These are phyloP conservation scores for Drosophila ochracea DNA, from an alignment of 2,888 invertebrate species.

Conservation along the genomic window DNA sequence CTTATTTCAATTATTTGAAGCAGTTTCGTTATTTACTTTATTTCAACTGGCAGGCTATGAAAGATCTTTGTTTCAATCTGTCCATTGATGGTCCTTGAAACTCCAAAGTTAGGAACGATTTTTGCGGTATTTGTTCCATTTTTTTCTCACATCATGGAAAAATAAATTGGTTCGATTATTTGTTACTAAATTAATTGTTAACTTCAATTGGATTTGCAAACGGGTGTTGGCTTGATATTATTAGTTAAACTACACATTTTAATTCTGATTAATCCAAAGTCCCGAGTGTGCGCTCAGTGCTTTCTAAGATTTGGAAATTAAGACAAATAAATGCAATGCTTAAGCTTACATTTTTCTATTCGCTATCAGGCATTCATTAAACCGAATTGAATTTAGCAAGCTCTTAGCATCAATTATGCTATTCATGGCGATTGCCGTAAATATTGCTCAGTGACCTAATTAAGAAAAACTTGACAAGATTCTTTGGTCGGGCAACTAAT, in stretches of 20 bases:
- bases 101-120: neutral
- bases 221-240: neutral
- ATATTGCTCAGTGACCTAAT: conserved; percentile 35
- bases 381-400: neutral
- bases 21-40: neutral
- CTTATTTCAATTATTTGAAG: neutral
- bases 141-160: neutral
- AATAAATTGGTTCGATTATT: no score
- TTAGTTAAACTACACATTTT: neutral
- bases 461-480: conserved; percentile 22
- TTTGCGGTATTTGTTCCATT: neutral
- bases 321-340: neutral
- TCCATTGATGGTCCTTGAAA: neutral
- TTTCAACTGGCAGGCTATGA: neutral
- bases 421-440: conserved; percentile 1
- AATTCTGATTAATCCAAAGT: neutral
- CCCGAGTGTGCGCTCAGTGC: neutral
- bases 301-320: neutral
- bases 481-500: conserved; percentile 29
- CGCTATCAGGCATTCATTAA: neutral
- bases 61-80: neutral
- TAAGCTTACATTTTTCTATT: neutral
- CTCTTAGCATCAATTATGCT: conserved; percentile 1
- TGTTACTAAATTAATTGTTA: neutral
- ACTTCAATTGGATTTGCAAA: neutral